Conservation (phyloP, 2,888 invertebrate genomes). For the Alsophila aescularia region DNA sequence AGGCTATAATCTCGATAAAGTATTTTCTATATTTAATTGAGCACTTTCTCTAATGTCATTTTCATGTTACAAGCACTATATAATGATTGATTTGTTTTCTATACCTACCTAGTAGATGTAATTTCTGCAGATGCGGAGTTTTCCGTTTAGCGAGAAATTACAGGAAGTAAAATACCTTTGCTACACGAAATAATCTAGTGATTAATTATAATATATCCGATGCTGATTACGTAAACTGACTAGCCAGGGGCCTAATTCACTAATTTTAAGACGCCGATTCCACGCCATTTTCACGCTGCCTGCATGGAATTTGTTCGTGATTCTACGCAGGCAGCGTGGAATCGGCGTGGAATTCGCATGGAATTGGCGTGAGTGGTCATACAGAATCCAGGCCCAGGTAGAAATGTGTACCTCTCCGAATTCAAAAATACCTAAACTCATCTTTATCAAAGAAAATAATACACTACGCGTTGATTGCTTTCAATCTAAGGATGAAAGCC, state of each 20-base stretch:
- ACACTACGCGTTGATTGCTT: conserved; percentile 12
- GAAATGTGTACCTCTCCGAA: not conserved
- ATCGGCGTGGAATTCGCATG: too few relatives aligned
- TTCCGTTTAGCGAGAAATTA: not conserved
- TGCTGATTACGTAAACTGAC: too few relatives aligned
- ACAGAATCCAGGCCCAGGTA: too few relatives aligned
- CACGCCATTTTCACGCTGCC: too few relatives aligned
- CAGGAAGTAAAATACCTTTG: too few relatives aligned
- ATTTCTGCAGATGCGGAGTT: not conserved
- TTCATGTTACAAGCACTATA: not conserved
- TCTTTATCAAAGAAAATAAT: too few relatives aligned
- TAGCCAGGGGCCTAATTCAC: too few relatives aligned
- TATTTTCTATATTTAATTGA: conserved; percentile 23
- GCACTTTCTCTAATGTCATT: conserved; percentile 27
- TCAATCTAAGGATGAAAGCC: conserved; percentile 52
- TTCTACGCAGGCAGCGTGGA: too few relatives aligned
- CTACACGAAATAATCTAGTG: not conserved
- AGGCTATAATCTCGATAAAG: conserved; percentile 42
- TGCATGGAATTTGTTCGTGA: too few relatives aligned
- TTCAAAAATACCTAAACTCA: not conserved
- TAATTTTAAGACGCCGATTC: too few relatives aligned
- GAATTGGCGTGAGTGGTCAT: too few relatives aligned
- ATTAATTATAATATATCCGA: too few relatives aligned
- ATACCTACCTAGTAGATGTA: not conserved
- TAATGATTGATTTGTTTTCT: not conserved